A percentile compares a stretch with the other conserved stretches of the same genome.
Conservation (phyloP, 1,140 invertebrate species). For the Linepithema humile region DNA sequence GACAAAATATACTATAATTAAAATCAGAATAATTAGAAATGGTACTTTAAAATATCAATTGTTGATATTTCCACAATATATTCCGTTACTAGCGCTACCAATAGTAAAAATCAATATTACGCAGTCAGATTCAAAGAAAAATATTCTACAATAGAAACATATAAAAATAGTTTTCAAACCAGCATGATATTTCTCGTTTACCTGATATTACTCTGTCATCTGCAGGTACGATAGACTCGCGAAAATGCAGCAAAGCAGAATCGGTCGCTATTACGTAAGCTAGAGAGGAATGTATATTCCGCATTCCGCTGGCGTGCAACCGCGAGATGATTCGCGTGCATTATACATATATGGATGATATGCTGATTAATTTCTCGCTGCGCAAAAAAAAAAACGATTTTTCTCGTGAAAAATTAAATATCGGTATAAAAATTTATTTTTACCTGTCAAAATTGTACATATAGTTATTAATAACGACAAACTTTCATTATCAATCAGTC, state of each 20-base stretch:
- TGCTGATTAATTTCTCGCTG: slow-evolving; percentile 24
- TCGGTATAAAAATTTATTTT: not conserved
- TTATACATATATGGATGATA: slow-evolving; percentile 2
- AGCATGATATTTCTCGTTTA: not conserved
- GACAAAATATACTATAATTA: not conserved
- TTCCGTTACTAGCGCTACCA: not conserved
- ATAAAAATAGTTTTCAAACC: not conserved
- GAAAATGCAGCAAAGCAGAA: not conserved
- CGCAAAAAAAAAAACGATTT: not conserved
- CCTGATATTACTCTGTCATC: not conserved
- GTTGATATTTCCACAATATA: not conserved
- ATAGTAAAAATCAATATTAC: not conserved
- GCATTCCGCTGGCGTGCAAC: slow-evolving; percentile 51
- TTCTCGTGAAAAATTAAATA: not conserved
- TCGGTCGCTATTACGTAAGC: slow-evolving; percentile 48
- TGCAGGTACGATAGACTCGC: not conserved
- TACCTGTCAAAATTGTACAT: slow-evolving; percentile 9
- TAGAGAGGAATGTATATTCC: slow-evolving; percentile 58
- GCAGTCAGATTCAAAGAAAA: not conserved
- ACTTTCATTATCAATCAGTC: not conserved
- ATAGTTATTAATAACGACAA: not conserved
- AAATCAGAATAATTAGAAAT: too few relatives aligned
- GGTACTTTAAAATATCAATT: too few relatives aligned
- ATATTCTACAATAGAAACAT: not conserved
- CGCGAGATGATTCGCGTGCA: slow-evolving; percentile 16